Percentiles rank a stretch among this genome's conserved stretches.
Evolutionary conservation across 1,140 invertebrate genomes (phyloP).

Genomic region (Cataglyphis hispanica): DNA sequence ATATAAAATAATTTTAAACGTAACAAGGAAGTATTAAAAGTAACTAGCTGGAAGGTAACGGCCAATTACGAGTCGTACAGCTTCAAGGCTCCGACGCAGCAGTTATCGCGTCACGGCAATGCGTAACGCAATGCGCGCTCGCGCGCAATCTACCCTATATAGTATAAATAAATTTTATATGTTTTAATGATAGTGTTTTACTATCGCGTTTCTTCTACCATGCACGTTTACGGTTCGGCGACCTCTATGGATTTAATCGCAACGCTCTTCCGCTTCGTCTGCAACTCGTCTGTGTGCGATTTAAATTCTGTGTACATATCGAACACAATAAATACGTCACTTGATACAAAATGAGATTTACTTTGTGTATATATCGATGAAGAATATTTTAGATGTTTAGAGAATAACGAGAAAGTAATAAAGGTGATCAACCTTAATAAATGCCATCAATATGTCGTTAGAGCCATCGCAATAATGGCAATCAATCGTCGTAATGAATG

Average conservation of each 20-base stretch:
- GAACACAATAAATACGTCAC: too few species aligned
- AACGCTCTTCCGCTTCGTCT: not conserved
- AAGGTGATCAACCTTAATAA: conserved; percentile 21
- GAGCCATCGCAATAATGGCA: not conserved
- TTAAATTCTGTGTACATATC: too few species aligned
- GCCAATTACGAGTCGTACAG: conserved; percentile 12
- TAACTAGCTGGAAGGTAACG: conserved; percentile 48
- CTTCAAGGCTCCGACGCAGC: not conserved
- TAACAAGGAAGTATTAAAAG: conserved; percentile 67
- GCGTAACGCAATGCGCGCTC: conserved; percentile 10
- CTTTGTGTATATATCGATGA: too few species aligned
- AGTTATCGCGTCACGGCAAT: not conserved
- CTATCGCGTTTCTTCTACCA: not conserved
- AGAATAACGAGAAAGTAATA: conserved; percentile 34
- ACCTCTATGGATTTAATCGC: conserved; percentile 1
- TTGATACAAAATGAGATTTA: too few species aligned
- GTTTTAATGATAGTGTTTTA: conserved; percentile 6
- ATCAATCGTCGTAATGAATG: not conserved
- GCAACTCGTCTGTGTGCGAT: not conserved
- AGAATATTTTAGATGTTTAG: too few species aligned
- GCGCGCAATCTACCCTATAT: not conserved
- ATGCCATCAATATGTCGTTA: conserved; percentile 7
- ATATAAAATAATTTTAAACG: conserved; percentile 70
- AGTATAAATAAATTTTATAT: conserved; percentile 46
- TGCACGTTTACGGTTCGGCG: not conserved